Percentiles rank a stretch among this genome's conserved stretches.
Conservation (phyloP, 2,888 invertebrate species). For the Drosophila demipolita region DNA sequence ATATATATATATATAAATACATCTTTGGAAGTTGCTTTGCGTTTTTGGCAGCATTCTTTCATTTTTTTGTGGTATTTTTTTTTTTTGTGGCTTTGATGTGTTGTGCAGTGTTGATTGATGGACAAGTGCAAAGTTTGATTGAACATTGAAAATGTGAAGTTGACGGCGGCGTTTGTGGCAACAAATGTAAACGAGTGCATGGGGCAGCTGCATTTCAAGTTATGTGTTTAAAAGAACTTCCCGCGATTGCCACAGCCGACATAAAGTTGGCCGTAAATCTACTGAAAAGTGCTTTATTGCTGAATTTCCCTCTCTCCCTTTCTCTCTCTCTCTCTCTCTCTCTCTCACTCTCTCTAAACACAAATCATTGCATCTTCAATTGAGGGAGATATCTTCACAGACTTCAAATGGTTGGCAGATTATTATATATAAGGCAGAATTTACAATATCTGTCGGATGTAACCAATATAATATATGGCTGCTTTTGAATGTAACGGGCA, state of each 20-base stretch:
- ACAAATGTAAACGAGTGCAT: slow-evolving; percentile 8
- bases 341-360: not conserved
- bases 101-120: slow-evolving; percentile 64
- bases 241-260: slow-evolving; percentile 20
- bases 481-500: not conserved
- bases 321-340: too few relatives aligned
- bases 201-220: slow-evolving; percentile 20
- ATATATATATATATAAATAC: not conserved
- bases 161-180: slow-evolving; percentile 19
- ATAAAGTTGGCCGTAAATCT: slow-evolving; percentile 6
- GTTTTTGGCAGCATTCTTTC: slow-evolving; percentile 57
- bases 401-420: too few relatives aligned
- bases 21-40: slow-evolving; percentile 34
- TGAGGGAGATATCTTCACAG: not conserved
- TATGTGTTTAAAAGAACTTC: slow-evolving; percentile 26
- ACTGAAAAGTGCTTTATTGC: slow-evolving; percentile 41
- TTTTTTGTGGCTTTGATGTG: slow-evolving; percentile 65
- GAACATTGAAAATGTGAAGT: slow-evolving; percentile 51
- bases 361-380: not conserved
- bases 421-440: not conserved
- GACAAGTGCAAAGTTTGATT: slow-evolving; percentile 73
- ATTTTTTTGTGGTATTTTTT: slow-evolving; percentile 22
- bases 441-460: not conserved
- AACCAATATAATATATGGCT: not conserved
- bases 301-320: slow-evolving; percentile 1